Evolutionary conservation across 2,888 invertebrate species (phyloP).

Genomic region (Microctonus aethiopoides): DNA sequence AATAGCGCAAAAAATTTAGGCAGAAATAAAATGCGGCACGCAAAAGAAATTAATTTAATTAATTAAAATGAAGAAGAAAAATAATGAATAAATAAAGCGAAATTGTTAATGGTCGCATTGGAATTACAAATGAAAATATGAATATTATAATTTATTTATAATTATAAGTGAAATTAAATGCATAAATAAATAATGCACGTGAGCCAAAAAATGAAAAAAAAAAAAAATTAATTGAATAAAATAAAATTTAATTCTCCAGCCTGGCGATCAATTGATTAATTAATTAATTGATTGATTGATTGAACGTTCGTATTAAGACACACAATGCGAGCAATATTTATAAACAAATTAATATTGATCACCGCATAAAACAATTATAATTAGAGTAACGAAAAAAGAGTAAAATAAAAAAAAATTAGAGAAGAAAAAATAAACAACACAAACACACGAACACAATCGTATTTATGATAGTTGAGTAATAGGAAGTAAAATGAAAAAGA

Average conservation of each 20-base stretch:
- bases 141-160: not conserved
- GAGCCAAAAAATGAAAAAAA: slow-evolving; percentile 36
- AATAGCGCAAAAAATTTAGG: slow-evolving; percentile 14
- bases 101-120: not conserved
- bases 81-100: too few species aligned
- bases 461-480: slow-evolving; percentile 30
- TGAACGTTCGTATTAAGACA: slow-evolving; percentile 20
- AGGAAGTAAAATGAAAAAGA: slow-evolving; percentile 5
- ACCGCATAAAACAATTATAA: not conserved
- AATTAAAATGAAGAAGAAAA: too few species aligned
- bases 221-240: slow-evolving; percentile 35
- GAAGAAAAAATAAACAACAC: not conserved
- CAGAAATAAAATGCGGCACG: slow-evolving; percentile 16
- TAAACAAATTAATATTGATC: slow-evolving; percentile 25
- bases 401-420: not conserved
- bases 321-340: not conserved
- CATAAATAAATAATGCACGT: slow-evolving; percentile 35
- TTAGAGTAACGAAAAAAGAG: slow-evolving; percentile 33
- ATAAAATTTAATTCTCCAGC: slow-evolving; percentile 37
- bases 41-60: not conserved
- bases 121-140: not conserved
- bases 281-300: not conserved
- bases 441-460: slow-evolving; percentile 32
- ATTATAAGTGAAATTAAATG: slow-evolving; percentile 10
- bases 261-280: not conserved